Conservation (phyloP, 2,888 invertebrate species). For the Tribolium freemani region DNA sequence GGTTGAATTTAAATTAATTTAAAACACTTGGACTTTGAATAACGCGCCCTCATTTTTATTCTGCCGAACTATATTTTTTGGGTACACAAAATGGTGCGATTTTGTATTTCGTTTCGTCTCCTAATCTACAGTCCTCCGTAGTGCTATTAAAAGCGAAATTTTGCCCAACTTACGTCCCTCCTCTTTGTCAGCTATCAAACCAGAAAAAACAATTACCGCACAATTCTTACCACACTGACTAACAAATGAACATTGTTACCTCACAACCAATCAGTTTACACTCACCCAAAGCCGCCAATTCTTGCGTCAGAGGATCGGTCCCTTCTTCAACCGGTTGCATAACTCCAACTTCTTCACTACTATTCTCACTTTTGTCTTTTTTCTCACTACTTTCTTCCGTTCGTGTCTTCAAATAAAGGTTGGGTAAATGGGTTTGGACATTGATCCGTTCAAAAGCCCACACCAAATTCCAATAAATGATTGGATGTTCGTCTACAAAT, state of each 20-base stretch:
- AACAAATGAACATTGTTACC: background rate
- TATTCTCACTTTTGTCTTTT: conserved; percentile 47
- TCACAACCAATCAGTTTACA: background rate
- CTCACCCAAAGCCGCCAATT: conserved; percentile 65
- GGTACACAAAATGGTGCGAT: too few species aligned
- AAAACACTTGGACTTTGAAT: too few species aligned
- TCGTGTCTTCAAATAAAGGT: conserved; percentile 76
- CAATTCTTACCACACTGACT: background rate
- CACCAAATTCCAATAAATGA: conserved; percentile 98
- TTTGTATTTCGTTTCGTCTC: too few species aligned
- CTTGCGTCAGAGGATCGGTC: conserved; percentile 67
- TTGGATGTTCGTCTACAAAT: conserved; percentile 97
- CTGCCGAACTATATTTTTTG: too few species aligned
- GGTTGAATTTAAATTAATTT: too few species aligned
- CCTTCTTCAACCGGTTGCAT: conserved; percentile 36
- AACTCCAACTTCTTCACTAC: conserved; percentile 31
- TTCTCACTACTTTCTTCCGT: conserved; percentile 50
- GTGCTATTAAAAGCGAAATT: too few species aligned
- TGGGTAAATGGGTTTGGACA: conserved; percentile 91
- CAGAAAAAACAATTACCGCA: conserved; percentile 30
- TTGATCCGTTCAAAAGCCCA: conserved; percentile 96
- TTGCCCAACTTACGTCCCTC: conserved; percentile 34
- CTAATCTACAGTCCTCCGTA: too few species aligned
- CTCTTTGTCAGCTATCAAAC: conserved; percentile 56
- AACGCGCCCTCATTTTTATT: background rate